Percentiles rank a stretch among this genome's conserved stretches.
Conservation (phyloP, 2,888 invertebrate genomes). For the Spisula solida region DNA sequence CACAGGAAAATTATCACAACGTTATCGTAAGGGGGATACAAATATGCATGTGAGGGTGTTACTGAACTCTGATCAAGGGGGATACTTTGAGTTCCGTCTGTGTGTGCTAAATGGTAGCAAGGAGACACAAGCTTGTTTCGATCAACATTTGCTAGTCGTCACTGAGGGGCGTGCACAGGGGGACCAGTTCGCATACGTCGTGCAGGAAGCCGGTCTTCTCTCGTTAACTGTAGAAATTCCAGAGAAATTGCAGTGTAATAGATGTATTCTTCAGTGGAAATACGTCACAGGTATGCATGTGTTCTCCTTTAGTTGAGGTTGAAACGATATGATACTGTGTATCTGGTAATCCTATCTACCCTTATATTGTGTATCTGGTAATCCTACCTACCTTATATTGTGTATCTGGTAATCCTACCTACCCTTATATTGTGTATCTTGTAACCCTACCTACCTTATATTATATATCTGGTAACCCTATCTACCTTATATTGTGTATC, state of each 20-base stretch:
- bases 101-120: slow-evolving; percentile 75
- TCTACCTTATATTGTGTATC: no score
- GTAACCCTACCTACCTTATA: no score
- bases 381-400: no score
- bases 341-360: no score
- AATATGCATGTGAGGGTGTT: slow-evolving; percentile 68
- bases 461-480: no score
- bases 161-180: slow-evolving; percentile 46
- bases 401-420: no score
- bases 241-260: slow-evolving; percentile 92
- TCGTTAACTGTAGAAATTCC: slow-evolving; percentile 91
- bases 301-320: neutral
- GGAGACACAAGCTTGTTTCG: slow-evolving; percentile 76
- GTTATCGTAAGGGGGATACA: slow-evolving; percentile 25
- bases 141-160: slow-evolving; percentile 71
- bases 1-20: slow-evolving; percentile 75
- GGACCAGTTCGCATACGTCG: slow-evolving; percentile 89
- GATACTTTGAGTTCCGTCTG: slow-evolving; percentile 82
- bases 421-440: no score
- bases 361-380: no score
- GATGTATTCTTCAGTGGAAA: slow-evolving; percentile 96
- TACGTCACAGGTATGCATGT: slow-evolving; percentile 91
- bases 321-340: neutral
- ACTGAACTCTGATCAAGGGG: slow-evolving; percentile 81
- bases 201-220: slow-evolving; percentile 91